Percentiles rank a stretch among this genome's conserved stretches.
These are phyloP conservation scores for Clarias pachynema DNA, from an alignment of 2,797 vertebrate species.

Conservation along the genomic window DNA sequence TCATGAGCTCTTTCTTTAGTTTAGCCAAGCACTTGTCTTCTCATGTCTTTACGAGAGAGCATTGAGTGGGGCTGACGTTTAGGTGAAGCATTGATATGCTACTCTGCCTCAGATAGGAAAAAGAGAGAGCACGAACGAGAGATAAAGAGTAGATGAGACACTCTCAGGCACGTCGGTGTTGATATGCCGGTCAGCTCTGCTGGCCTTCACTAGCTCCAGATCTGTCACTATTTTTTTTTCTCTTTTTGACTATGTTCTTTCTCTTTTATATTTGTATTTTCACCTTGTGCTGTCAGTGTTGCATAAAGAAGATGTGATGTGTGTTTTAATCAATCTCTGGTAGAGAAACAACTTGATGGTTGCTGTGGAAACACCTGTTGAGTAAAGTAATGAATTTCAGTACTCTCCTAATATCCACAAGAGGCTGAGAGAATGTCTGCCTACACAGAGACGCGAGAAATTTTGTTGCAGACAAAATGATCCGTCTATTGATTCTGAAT, in stretches of 20 bases:
- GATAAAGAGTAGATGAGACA: slow-evolving; percentile 19
- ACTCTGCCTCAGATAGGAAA: slow-evolving; percentile 42
- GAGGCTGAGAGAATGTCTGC: slow-evolving; percentile 8
- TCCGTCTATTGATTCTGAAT: background rate
- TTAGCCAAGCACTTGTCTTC: slow-evolving; percentile 38
- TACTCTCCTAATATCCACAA: slow-evolving; percentile 34
- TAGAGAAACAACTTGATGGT: slow-evolving; percentile 37
- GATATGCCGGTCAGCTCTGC: slow-evolving; percentile 45
- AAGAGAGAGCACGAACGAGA: background rate
- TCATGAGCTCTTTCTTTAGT: slow-evolving; percentile 42
- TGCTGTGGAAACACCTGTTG: slow-evolving; percentile 57
- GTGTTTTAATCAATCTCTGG: slow-evolving; percentile 49
- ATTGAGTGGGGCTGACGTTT: slow-evolving; percentile 65
- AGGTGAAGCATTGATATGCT: slow-evolving; percentile 68
- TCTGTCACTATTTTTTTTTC: slow-evolving; percentile 41
- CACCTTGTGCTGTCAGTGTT: slow-evolving; percentile 48
- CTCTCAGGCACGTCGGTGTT: slow-evolving; percentile 45
- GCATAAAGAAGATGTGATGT: slow-evolving; percentile 48
- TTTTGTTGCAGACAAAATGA: slow-evolving; percentile 4
- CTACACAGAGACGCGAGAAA: background rate
- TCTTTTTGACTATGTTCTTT: slow-evolving; percentile 20
- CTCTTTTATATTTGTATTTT: slow-evolving; percentile 49
- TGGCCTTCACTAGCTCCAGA: slow-evolving; percentile 39
- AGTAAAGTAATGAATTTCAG: slow-evolving; percentile 35
- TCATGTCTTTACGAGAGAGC: slow-evolving; percentile 66